These are phyloP conservation scores for Delichon dasypus DNA, from an alignment of 2,797 vertebrate genomes.

Conservation along the genomic window DNA sequence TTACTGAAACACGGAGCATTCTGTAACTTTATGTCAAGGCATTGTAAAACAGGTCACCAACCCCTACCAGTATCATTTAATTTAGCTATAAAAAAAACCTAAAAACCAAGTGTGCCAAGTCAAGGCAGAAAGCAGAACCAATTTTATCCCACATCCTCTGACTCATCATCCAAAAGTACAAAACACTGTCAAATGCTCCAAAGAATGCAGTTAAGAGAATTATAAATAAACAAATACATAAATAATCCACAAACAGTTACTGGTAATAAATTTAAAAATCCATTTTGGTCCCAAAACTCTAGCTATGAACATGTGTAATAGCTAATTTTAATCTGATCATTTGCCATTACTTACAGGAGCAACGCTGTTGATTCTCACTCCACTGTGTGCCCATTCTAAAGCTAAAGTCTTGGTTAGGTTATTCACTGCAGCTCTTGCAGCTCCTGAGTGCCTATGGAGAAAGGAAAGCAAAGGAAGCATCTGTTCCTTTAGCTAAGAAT, in stretches of 20 bases:
- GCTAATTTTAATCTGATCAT: neutral
- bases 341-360: constrained; percentile 83
- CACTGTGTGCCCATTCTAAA: constrained; percentile 87
- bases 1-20: neutral
- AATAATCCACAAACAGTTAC: neutral
- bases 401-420: constrained; percentile 90
- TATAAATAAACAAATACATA: neutral
- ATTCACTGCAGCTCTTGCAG: constrained; percentile 89
- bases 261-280: neutral
- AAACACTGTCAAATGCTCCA: neutral
- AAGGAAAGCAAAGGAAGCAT: constrained; percentile 33
- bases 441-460: constrained; percentile 84
- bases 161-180: neutral
- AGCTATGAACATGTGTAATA: neutral
- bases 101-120: neutral
- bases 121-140: constrained; percentile 10
- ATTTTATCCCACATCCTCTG: neutral
- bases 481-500: neutral
- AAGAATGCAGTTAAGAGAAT: neutral
- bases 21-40: neutral
- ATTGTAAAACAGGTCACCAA: neutral
- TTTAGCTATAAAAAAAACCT: neutral
- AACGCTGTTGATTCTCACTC: constrained; percentile 88
- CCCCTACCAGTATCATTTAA: neutral
- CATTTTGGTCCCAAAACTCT: neutral